Conservation (phyloP, 2,113 vertebrate species). For the Felis chaus region DNA sequence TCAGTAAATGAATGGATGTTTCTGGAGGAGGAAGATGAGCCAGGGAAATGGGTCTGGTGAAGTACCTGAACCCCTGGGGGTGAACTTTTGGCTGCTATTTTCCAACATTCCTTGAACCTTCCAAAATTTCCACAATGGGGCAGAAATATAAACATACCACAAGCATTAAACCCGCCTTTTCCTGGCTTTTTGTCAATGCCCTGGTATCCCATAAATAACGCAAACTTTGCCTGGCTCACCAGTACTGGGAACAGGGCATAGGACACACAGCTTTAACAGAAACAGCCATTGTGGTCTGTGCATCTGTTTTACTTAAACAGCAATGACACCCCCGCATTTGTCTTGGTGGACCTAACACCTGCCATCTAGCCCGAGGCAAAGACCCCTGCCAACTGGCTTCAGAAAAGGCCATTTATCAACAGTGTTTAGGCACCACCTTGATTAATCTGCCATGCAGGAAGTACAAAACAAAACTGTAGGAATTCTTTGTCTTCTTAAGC, state of each 20-base stretch:
- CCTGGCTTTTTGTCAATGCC: slow-evolving; percentile 40
- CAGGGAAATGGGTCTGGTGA: background rate
- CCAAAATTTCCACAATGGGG: slow-evolving; percentile 44
- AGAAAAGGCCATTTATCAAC: slow-evolving; percentile 37
- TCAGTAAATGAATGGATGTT: background rate
- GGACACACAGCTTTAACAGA: background rate
- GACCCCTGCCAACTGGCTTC: slow-evolving; percentile 1
- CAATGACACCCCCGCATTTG: slow-evolving; percentile 23
- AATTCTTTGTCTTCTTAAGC: slow-evolving; percentile 52
- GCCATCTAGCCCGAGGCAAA: background rate
- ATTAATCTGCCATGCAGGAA: slow-evolving; percentile 44
- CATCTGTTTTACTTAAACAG: slow-evolving; percentile 25
- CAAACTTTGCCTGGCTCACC: slow-evolving; percentile 20
- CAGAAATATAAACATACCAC: slow-evolving; percentile 50
- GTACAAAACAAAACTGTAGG: slow-evolving; percentile 28
- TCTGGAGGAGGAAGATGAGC: background rate
- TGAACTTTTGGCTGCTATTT: slow-evolving; percentile 18
- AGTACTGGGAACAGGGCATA: background rate
- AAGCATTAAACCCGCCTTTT: slow-evolving; percentile 38
- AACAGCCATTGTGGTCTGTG: background rate
- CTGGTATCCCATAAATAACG: slow-evolving; percentile 40
- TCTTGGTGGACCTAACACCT: slow-evolving; percentile 27
- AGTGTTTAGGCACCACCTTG: background rate
- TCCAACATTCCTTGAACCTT: slow-evolving; percentile 51
- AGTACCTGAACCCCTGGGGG: background rate